Conservation (phyloP, 2,797 vertebrate species). For the Ctenopoma kingsleyae region DNA sequence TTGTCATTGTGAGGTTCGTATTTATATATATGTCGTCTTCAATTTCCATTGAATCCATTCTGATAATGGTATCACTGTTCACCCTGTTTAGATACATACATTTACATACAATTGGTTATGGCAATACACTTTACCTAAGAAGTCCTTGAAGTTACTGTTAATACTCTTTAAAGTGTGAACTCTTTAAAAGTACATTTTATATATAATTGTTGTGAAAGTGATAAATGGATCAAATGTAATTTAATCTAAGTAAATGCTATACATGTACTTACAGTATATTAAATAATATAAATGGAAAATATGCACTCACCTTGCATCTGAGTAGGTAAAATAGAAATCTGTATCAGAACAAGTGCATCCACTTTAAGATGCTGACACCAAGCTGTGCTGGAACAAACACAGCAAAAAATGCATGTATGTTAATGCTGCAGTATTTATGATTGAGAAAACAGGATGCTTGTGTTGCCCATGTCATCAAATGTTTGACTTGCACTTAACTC, state of each 20-base stretch:
- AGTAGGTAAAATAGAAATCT: neutral
- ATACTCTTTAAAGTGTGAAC: no score
- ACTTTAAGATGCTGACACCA: neutral
- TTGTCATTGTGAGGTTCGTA: conserved; percentile 7
- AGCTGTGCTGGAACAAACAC: neutral
- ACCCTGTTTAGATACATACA: neutral
- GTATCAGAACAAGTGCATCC: neutral
- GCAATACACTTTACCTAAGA: neutral
- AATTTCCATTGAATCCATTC: conserved; percentile 61
- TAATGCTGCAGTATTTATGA: neutral
- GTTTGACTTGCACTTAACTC: neutral
- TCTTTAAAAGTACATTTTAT: neutral
- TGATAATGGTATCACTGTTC: conserved; percentile 4
- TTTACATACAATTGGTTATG: neutral
- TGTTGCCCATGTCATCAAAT: conserved; percentile 12
- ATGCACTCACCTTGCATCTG: conserved; percentile 27
- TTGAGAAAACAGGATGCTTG: conserved; percentile 7
- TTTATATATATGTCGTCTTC: conserved; percentile 16
- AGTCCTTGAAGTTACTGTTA: neutral
- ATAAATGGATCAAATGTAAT: no score
- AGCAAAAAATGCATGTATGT: neutral
- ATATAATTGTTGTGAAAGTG: neutral
- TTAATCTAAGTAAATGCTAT: no score
- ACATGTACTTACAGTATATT: neutral
- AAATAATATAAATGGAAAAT: neutral